These are phyloP conservation scores for Teinopalpus imperialis DNA, from an alignment of 2,888 invertebrate species.

Conservation along the genomic window DNA sequence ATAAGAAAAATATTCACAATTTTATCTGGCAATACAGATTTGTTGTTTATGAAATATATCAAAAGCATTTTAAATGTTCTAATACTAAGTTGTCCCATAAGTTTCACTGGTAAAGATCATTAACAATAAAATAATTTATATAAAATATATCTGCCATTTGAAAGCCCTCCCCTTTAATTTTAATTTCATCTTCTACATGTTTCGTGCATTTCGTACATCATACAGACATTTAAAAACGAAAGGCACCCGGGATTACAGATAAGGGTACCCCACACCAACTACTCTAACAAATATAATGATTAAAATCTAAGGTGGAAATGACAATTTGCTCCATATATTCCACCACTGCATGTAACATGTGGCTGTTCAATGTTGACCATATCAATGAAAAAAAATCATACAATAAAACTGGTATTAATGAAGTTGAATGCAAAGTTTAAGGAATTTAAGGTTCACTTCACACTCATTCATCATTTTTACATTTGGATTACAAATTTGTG, in stretches of 20 bases:
- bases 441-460: too few species aligned
- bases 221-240: conserved; percentile 85
- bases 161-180: conserved; percentile 57
- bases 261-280: conserved; percentile 79
- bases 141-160: conserved; percentile 68
- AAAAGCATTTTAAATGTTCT: conserved; percentile 73
- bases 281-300: conserved; percentile 80
- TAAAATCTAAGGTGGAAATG: conserved; percentile 71
- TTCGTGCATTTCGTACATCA: conserved; percentile 94
- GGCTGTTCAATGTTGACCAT: conserved; percentile 56
- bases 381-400: conserved; percentile 26
- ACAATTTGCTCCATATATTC: conserved; percentile 46
- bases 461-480: too few species aligned
- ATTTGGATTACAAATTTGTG: too few species aligned
- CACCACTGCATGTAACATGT: conserved; percentile 51
- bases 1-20: conserved; percentile 81
- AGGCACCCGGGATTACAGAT: conserved; percentile 79
- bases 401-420: too few species aligned
- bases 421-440: too few species aligned
- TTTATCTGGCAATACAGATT: conserved; percentile 82
- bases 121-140: conserved; percentile 76
- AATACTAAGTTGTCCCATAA: conserved; percentile 74
- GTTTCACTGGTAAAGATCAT: conserved; percentile 72
- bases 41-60: conserved; percentile 68
- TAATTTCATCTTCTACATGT: conserved; percentile 90